Percentiles rank a stretch among this genome's conserved stretches.
Conservation (phyloP, 2,797 vertebrate species). For the Champsocephalus gunnari region DNA sequence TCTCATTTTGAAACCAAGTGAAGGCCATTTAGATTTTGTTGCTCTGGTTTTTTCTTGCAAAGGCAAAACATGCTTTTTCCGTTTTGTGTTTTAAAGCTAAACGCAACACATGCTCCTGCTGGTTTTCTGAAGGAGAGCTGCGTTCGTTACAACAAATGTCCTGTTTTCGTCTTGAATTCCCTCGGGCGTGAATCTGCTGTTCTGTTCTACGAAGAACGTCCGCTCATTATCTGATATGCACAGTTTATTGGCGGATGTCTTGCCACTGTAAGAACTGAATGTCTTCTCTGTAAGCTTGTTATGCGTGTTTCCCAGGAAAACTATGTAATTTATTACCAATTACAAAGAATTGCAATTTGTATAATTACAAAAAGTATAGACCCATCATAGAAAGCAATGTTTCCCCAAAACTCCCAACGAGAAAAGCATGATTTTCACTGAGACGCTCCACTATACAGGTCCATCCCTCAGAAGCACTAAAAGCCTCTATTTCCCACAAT, state of each 20-base stretch:
- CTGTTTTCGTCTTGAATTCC: constrained; percentile 43
- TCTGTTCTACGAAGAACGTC: constrained; percentile 13
- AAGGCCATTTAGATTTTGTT: constrained; percentile 52
- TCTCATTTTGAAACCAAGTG: constrained; percentile 56
- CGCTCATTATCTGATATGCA: constrained; percentile 30
- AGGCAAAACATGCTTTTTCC: constrained; percentile 3
- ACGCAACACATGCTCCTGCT: background rate
- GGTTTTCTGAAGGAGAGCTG: constrained; percentile 22
- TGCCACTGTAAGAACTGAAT: background rate
- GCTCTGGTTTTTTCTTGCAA: constrained; percentile 25
- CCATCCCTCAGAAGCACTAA: background rate
- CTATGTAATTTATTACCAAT: background rate
- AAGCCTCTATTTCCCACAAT: constrained; percentile 1
- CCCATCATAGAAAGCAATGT: background rate
- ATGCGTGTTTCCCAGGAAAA: background rate
- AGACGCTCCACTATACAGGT: background rate
- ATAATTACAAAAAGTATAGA: background rate
- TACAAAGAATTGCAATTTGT: background rate
- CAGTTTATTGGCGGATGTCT: constrained; percentile 26
- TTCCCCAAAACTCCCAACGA: background rate
- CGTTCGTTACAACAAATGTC: constrained; percentile 10
- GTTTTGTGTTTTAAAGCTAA: background rate
- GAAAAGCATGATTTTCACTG: background rate
- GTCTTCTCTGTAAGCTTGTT: constrained; percentile 11
- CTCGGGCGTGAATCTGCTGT: constrained; percentile 28